Evolutionary conservation across 2,888 invertebrate species (phyloP), one percentile per base, ranked within the genome.

Genomic region (Melipona beecheii): DNA sequence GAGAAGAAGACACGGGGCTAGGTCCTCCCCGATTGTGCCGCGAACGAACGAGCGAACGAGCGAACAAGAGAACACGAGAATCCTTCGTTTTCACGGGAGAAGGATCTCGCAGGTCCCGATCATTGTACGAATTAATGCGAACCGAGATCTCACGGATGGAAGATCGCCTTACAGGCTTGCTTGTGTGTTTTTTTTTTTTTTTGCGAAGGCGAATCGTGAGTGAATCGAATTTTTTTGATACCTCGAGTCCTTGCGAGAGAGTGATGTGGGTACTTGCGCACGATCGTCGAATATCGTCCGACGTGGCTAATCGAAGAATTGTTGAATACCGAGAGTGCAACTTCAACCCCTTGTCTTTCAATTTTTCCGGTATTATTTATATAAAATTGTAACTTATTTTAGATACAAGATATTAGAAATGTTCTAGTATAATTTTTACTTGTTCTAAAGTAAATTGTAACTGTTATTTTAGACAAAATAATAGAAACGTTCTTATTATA

Each of bases 1-100:
- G 87, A 88, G 89, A 85, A 83, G 78, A 78, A 78, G 82, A 82
- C 2, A n/a, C 11, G 62, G 31, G 43, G 43, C 43, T 43, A 78
- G 64, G 27, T 56, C 64, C n/a, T 62, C 64, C 56, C 60, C 69
- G 84, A 83, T 89, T 89, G 83, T 89, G 72, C 49, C 75, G 73
- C 65, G 73, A 85, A 83, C 69, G 71, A 68, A 43, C 49, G 54
- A 62, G 31, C 31, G 56, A 56, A 31, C 54, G 9, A 43, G 50
- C 31, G 64, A 15, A 72, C 31, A 56, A 31, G 52, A 43, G 68
- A 54, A 64, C n/a, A 52, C 60, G 74, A 9, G 9, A 60, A 73
- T 36, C 54, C 75, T 56, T 66, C 66, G 50, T 74, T 31, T 65
- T 50, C 54, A 54, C 17, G 58, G 36, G 36, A 36, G 9, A 43